Conservation (phyloP, 1,140 invertebrate species). For the Holotrichia oblita region DNA sequence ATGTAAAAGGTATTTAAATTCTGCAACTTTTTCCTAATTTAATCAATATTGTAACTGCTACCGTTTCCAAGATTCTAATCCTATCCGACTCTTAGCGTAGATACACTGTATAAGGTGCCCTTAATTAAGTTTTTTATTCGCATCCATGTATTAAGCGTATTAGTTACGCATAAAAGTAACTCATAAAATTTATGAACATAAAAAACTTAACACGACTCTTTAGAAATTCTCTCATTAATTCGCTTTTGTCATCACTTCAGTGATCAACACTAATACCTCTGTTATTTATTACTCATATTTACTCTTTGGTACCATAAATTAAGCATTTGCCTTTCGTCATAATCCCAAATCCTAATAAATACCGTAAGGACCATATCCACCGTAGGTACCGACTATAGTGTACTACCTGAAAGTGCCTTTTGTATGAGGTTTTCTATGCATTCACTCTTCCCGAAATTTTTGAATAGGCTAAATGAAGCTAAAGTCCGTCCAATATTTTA, state of each 20-base stretch:
- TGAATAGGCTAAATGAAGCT: conserved; percentile 35
- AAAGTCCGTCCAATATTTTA: conserved; percentile 33
- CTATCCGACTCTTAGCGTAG: too few species aligned
- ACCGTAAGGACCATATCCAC: neutral
- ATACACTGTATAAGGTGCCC: too few species aligned
- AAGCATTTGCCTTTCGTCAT: conserved; percentile 12
- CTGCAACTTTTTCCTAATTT: too few species aligned
- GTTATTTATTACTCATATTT: conserved; percentile 17
- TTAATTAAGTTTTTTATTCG: too few species aligned
- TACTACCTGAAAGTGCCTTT: conserved; percentile 28
- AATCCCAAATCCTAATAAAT: conserved; percentile 37
- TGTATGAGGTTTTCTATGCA: neutral
- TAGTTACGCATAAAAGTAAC: neutral
- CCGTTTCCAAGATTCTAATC: too few species aligned
- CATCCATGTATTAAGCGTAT: too few species aligned
- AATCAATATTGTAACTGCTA: too few species aligned
- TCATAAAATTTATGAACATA: neutral
- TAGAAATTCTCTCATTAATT: conserved; percentile 8
- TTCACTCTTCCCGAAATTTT: conserved; percentile 25
- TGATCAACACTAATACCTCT: conserved; percentile 6
- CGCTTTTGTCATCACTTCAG: conserved; percentile 13
- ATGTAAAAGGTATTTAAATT: too few species aligned
- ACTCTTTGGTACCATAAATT: conserved; percentile 22
- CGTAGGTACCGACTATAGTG: neutral
- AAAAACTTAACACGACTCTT: neutral